These are phyloP conservation scores for Anagyrus pseudococci DNA, from an alignment of 2,888 invertebrate species.

Conservation along the genomic window DNA sequence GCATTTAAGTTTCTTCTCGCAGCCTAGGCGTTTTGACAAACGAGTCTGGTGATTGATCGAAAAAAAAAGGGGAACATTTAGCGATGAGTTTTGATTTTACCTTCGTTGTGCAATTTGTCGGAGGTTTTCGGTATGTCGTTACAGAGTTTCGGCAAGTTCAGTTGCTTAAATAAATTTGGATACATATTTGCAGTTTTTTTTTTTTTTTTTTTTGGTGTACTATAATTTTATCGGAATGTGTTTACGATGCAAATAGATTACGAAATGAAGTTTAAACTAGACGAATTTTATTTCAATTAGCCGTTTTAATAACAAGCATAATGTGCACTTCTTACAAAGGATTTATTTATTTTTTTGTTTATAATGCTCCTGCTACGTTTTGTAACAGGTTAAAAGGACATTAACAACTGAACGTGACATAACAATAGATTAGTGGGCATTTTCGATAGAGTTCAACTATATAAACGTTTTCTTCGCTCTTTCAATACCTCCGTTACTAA, in stretches of 20 bases:
- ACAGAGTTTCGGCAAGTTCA: constrained; percentile 31
- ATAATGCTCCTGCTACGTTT: not conserved
- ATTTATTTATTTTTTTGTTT: constrained; percentile 12
- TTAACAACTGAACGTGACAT: constrained; percentile 26
- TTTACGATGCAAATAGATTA: too few relatives aligned
- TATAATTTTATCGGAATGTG: too few relatives aligned
- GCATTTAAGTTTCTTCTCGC: constrained; percentile 5
- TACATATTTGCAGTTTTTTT: constrained; percentile 30
- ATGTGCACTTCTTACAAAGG: constrained; percentile 12
- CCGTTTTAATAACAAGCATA: not conserved
- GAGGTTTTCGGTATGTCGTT: constrained; percentile 25
- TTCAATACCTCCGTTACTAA: constrained; percentile 28
- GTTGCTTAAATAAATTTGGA: constrained; percentile 36
- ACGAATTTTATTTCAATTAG: not conserved
- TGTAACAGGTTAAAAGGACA: constrained; percentile 27
- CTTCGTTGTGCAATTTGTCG: too few relatives aligned
- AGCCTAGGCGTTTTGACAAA: constrained; percentile 4
- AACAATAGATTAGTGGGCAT: constrained; percentile 19
- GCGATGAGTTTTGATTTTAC: too few relatives aligned
- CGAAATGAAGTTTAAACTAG: too few relatives aligned
- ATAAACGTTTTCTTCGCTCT: not conserved
- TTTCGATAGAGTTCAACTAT: too few relatives aligned
- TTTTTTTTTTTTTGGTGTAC: too few relatives aligned
- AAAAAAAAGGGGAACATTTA: too few relatives aligned
- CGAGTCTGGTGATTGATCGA: too few relatives aligned